Evolutionary conservation across 2,797 vertebrate species (phyloP).

Genomic region (Aythya fuligula): DNA sequence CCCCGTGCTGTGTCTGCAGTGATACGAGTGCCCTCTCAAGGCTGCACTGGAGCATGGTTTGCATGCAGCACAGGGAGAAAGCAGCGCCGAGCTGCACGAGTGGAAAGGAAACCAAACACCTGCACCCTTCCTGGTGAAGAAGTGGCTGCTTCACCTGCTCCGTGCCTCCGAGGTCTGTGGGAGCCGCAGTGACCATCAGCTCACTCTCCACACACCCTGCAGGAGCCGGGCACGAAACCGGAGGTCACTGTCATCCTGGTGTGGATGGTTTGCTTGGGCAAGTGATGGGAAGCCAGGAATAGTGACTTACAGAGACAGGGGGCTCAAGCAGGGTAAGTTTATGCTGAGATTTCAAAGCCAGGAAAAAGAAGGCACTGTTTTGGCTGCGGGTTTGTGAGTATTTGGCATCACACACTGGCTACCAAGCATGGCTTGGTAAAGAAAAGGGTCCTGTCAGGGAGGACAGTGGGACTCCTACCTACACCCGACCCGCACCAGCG

Average conservation of each 20-base stretch:
- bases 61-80: background rate
- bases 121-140: background rate
- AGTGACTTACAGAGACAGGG: background rate
- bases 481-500: background rate
- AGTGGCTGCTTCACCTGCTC: background rate
- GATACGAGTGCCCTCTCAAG: slow-evolving; percentile 33
- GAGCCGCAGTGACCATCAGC: background rate
- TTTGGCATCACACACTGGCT: background rate
- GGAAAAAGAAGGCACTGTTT: background rate
- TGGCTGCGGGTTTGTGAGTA: background rate
- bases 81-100: background rate
- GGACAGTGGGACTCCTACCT: background rate
- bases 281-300: background rate
- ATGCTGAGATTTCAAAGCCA: background rate
- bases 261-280: background rate
- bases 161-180: accelerated
- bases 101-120: background rate
- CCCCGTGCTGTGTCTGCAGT: background rate
- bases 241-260: background rate
- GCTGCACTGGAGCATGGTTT: background rate
- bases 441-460: background rate
- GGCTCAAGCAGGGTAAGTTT: background rate
- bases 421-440: background rate
- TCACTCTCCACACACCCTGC: too few relatives aligned
- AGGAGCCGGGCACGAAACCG: background rate